Conservation (phyloP, 2,888 invertebrate genomes). For the Eledone cirrhosa region DNA sequence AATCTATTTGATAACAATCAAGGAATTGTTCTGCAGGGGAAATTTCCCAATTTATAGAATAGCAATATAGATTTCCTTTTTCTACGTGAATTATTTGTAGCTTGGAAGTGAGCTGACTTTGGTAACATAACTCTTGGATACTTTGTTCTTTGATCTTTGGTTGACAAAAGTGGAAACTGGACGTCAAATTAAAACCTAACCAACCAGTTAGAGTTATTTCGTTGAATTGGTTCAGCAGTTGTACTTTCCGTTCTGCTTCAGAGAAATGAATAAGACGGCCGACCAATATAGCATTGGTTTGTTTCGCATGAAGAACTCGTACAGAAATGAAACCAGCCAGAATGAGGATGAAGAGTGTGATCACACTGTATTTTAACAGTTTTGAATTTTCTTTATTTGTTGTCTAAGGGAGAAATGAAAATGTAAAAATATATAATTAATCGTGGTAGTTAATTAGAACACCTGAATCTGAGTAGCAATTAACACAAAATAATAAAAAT, state of each 20-base stretch:
- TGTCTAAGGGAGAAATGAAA: not conserved
- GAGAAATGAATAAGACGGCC: constrained; percentile 15
- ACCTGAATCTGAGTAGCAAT: no score
- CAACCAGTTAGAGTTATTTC: not conserved
- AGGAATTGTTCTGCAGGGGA: not conserved
- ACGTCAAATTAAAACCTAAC: not conserved
- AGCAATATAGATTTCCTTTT: not conserved
- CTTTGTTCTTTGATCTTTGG: constrained; percentile 20
- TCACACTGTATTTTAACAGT: not conserved
- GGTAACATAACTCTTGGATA: constrained; percentile 3
- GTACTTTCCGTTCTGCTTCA: not conserved
- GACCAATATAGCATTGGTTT: constrained; percentile 7
- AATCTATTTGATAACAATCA: not conserved
- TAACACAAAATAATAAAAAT: no score
- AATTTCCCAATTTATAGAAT: not conserved
- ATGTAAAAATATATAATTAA: not conserved
- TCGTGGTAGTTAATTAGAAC: no score
- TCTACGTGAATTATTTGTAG: constrained; percentile 11
- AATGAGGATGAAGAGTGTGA: not conserved
- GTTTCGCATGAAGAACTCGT: not conserved
- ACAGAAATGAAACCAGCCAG: constrained; percentile 3
- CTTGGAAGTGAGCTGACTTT: not conserved
- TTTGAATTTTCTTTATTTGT: not conserved
- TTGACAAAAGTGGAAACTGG: constrained; percentile 19
- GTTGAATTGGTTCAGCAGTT: not conserved